Evolutionary conservation across 2,113 vertebrate species (phyloP).

Genomic region (Ursus arctos): DNA sequence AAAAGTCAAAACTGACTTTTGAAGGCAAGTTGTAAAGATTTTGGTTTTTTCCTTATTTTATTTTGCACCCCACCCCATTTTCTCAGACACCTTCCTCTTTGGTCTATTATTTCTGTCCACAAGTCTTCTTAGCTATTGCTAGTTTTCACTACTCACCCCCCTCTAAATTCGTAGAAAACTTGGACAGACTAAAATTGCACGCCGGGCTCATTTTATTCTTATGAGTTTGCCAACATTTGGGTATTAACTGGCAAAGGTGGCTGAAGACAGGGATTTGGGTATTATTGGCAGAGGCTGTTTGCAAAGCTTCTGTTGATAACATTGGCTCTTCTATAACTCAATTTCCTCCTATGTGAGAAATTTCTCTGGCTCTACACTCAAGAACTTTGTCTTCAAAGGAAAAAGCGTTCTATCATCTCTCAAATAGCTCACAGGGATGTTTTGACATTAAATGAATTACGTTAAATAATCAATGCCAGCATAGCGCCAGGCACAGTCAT

Average conservation of each 20-base stretch:
- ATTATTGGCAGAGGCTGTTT: background rate
- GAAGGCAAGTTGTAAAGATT: background rate
- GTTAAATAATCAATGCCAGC: background rate
- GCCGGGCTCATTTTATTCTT: background rate
- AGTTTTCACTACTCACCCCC: background rate
- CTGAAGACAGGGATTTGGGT: background rate
- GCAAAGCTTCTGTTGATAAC: background rate
- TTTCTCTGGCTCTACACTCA: background rate
- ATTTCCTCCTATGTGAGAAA: background rate
- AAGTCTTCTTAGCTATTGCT: background rate
- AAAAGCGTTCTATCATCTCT: background rate
- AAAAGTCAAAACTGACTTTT: background rate
- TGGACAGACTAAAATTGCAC: background rate
- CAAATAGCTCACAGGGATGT: background rate
- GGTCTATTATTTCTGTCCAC: background rate
- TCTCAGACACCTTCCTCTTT: background rate
- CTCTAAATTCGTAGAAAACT: background rate
- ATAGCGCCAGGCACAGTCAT: background rate
- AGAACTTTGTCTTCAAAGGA: constrained; percentile 14
- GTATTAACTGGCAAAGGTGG: background rate
- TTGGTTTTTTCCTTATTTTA: background rate
- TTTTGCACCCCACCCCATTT: background rate
- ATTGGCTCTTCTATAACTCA: background rate
- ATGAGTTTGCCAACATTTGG: background rate
- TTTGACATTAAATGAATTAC: constrained; percentile 10